Conservation (phyloP, 2,888 invertebrate species). For the Nymphalis c-album region DNA sequence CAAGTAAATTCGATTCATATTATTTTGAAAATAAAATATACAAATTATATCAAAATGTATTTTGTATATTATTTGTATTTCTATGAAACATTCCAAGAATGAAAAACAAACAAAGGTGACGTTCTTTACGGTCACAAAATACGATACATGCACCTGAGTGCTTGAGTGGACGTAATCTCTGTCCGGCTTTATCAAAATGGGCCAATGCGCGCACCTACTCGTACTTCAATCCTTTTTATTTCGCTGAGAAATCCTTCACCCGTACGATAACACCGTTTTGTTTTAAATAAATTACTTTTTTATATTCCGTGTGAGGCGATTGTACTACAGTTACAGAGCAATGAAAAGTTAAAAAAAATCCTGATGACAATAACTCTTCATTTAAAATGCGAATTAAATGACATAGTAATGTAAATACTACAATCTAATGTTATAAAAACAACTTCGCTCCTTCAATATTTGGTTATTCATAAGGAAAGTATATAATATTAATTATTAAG, state of each 20-base stretch:
- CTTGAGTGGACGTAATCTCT: slow-evolving; percentile 69
- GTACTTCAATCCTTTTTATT: slow-evolving; percentile 50
- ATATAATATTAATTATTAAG: too few species aligned
- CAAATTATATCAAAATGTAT: background rate
- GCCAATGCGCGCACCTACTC: slow-evolving; percentile 68
- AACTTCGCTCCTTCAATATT: too few species aligned
- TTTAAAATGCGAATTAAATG: background rate
- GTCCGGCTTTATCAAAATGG: slow-evolving; percentile 76
- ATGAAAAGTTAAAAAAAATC: slow-evolving; percentile 20
- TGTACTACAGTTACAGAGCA: slow-evolving; percentile 31
- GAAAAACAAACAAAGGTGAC: slow-evolving; percentile 37
- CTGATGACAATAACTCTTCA: slow-evolving; percentile 12
- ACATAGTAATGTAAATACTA: background rate
- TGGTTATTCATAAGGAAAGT: too few species aligned
- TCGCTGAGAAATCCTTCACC: slow-evolving; percentile 53
- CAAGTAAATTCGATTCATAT: background rate
- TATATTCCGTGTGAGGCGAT: slow-evolving; percentile 21
- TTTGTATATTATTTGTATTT: slow-evolving; percentile 10
- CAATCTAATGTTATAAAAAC: background rate
- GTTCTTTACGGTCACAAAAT: slow-evolving; percentile 41
- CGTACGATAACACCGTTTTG: slow-evolving; percentile 54
- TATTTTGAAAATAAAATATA: background rate
- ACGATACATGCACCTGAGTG: slow-evolving; percentile 49
- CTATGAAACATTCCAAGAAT: slow-evolving; percentile 21
- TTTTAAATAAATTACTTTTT: slow-evolving; percentile 50